Evolutionary conservation across 2,113 vertebrate species (phyloP), one percentile per base, ranked within the genome.

Genomic region (Pluvianellus socialis): DNA sequence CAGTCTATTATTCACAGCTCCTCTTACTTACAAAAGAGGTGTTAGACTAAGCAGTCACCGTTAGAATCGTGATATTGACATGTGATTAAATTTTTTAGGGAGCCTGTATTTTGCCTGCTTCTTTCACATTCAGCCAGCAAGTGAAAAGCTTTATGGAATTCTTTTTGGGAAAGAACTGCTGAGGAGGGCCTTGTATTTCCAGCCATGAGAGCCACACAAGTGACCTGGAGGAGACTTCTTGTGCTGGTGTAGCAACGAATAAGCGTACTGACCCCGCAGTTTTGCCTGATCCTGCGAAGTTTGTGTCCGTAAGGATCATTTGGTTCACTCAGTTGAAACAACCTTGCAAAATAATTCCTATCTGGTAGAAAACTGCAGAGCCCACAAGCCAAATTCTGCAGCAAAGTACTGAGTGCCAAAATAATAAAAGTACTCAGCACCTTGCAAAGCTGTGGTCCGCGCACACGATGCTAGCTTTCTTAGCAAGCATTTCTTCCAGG

Each of bases 341-440:
- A 61, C 28, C 38, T 65, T 70, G 45, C 73, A 94, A 70, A 89
- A 66, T 40, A 90, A 61, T 84, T 83, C 32, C 59, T 76, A 61
- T 17, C 23, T 3, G 2, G 76, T 80, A 73, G 56, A 92, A 93
- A 92, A 73, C 49, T 42, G 38, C 35, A 17, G 6, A 55, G 56
- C 66, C 53, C 0, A 0, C 44, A 61, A 88, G 70, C 59, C 86
- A 92, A 70, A 97, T 70, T 89, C 80, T 94, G 76, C 89, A 92
- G 71, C 90, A 55, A 81, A 92, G 62, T 55, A 87, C 62, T 30
- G 62, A 87, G 66, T 72, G 94, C 62, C 94, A 95, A 91, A 94
- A 91, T 53, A 74, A 91, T 93, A 91, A 84, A 95, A 92, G 86
- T 74, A 91, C 56, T 92, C 82, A 81, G 77, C 91, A 96, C 70